Evolutionary conservation across 2,888 invertebrate species (phyloP).

Genomic region (Nemotelus nigrinus): DNA sequence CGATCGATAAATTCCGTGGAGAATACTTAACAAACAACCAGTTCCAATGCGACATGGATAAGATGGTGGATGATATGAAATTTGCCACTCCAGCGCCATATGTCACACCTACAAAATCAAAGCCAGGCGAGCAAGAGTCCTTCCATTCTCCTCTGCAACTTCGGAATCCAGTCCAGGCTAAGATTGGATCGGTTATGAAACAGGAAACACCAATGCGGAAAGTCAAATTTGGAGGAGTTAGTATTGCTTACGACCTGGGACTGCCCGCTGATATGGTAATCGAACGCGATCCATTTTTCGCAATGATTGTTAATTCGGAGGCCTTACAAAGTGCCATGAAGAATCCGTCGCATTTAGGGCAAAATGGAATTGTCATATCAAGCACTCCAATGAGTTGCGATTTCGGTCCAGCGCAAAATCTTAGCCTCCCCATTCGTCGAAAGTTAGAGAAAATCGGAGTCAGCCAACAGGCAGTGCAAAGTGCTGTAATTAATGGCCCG

Average conservation of each 20-base stretch:
- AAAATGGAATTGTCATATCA: slow-evolving; percentile 39
- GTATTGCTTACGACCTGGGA: slow-evolving; percentile 59
- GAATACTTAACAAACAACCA: slow-evolving; percentile 69
- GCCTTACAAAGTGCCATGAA: slow-evolving; percentile 57
- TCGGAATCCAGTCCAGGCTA: slow-evolving; percentile 57
- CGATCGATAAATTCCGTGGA: slow-evolving; percentile 70
- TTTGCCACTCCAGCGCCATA: slow-evolving; percentile 47
- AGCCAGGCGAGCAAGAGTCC: slow-evolving; percentile 37
- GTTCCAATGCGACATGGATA: slow-evolving; percentile 68
- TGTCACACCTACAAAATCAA: slow-evolving; percentile 52
- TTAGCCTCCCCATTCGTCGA: slow-evolving; percentile 65
- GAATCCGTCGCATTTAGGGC: slow-evolving; percentile 48
- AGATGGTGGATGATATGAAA: slow-evolving; percentile 59
- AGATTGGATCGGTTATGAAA: slow-evolving; percentile 59
- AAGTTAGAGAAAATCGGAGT: slow-evolving; percentile 68
- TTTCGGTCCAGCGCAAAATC: slow-evolving; percentile 56
- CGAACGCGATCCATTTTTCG: slow-evolving; percentile 61
- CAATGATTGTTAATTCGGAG: slow-evolving; percentile 60
- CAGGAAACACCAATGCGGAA: slow-evolving; percentile 64
- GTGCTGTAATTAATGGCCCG: slow-evolving; percentile 70
- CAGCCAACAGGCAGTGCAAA: slow-evolving; percentile 69
- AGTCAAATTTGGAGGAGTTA: slow-evolving; percentile 60
- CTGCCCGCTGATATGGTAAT: slow-evolving; percentile 60
- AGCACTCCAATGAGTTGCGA: slow-evolving; percentile 64
- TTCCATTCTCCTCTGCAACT: slow-evolving; percentile 62